Percentiles rank a stretch among this genome's conserved stretches.
Evolutionary conservation across 2,888 invertebrate species (phyloP).

Genomic region (Drosophila borborema): DNA sequence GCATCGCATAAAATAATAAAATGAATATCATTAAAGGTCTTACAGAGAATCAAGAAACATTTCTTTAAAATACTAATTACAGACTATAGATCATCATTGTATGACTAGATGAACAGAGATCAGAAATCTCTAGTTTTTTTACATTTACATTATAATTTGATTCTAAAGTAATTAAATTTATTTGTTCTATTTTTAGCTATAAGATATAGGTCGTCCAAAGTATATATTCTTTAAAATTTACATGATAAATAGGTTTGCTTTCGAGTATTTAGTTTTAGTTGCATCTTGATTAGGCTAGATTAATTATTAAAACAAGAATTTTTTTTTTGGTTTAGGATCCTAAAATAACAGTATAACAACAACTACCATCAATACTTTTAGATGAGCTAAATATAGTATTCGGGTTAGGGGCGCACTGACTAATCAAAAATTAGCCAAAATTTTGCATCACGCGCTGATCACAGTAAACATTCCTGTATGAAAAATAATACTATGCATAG

Average conservation of each 20-base stretch:
- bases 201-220: not conserved
- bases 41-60: not conserved
- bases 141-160: not conserved
- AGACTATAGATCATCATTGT: not conserved
- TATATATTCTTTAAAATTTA: not conserved
- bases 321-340: conserved; percentile 16
- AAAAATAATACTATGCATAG: conserved; percentile 75
- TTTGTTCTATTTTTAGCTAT: not conserved
- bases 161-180: not conserved
- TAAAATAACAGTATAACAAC: conserved; percentile 7
- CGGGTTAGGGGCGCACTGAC: conserved; percentile 9
- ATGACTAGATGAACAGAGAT: not conserved
- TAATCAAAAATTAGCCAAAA: conserved; percentile 21
- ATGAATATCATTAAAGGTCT: not conserved
- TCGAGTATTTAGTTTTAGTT: not conserved
- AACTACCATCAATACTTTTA: conserved; percentile 33
- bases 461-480: conserved; percentile 75
- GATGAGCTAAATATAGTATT: conserved; percentile 47
- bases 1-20: too few species aligned
- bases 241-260: not conserved
- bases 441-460: conserved; percentile 59
- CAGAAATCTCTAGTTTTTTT: not conserved
- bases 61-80: too few species aligned
- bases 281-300: not conserved
- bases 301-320: conserved; percentile 4